Conservation (phyloP, 2,113 vertebrate species). For the Emydocephalus ijimae region DNA sequence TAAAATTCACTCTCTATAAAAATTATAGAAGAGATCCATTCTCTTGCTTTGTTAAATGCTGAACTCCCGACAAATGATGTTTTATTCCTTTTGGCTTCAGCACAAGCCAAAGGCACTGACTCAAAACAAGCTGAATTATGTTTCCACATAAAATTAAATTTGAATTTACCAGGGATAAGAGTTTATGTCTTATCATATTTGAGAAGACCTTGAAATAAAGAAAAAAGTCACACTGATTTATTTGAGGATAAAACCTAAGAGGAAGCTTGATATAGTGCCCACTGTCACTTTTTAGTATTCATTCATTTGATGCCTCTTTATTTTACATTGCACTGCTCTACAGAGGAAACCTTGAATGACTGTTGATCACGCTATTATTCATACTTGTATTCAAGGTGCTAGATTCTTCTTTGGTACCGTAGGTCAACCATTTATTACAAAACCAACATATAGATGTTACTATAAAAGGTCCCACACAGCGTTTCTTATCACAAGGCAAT, state of each 20-base stretch:
- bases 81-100: background rate
- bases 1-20: background rate
- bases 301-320: background rate
- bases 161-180: background rate
- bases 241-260: conserved; percentile 1
- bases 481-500: background rate
- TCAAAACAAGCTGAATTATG: background rate
- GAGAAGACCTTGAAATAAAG: background rate
- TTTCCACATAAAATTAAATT: background rate
- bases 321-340: background rate
- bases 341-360: background rate
- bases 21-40: background rate
- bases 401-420: background rate
- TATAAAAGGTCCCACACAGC: background rate
- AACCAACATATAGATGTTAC: background rate
- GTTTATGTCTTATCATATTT: background rate
- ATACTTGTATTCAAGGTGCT: background rate
- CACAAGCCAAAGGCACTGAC: background rate
- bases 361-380: background rate
- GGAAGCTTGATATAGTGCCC: background rate
- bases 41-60: background rate
- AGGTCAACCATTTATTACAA: background rate
- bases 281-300: background rate
- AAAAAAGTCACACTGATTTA: background rate
- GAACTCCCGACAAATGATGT: background rate